Percentiles rank a stretch among this genome's conserved stretches.
Evolutionary conservation across 1,140 invertebrate genomes (phyloP).

Genomic region (Leptopilina boulardi): DNA sequence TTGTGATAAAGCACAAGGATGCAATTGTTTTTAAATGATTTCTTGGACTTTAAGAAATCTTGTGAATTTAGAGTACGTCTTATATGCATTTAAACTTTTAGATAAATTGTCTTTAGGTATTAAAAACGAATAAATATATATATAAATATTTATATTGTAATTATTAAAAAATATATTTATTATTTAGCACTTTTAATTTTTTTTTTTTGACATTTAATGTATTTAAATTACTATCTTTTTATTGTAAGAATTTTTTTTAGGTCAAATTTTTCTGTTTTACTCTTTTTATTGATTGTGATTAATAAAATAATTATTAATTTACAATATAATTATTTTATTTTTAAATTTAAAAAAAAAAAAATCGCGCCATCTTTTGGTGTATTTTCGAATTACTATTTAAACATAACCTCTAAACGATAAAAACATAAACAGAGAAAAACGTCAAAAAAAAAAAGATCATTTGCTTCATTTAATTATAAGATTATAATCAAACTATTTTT

Average conservation of each 20-base stretch:
- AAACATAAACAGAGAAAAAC: neutral
- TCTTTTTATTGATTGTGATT: too few relatives aligned
- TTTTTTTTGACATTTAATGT: too few relatives aligned
- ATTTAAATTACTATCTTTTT: too few relatives aligned
- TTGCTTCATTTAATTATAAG: too few relatives aligned
- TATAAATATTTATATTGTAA: neutral
- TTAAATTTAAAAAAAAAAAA: too few relatives aligned
- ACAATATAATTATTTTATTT: too few relatives aligned
- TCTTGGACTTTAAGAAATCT: constrained; percentile 19
- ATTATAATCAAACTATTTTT: neutral
- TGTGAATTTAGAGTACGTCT: neutral
- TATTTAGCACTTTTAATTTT: neutral
- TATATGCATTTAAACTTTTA: neutral
- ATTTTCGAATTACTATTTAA: neutral
- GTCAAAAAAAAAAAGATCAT: neutral
- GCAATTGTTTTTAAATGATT: neutral
- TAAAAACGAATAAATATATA: constrained; percentile 4
- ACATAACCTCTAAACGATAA: constrained; percentile 11
- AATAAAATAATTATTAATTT: neutral
- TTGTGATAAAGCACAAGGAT: neutral
- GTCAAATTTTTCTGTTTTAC: too few relatives aligned
- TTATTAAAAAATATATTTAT: constrained; percentile 10
- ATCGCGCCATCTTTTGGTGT: neutral
- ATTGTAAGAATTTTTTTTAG: too few relatives aligned
- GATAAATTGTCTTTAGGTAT: neutral